Evolutionary conservation across 2,888 invertebrate species (phyloP), one percentile per base, ranked within the genome.

Genomic region (Prenolepis imparis): DNA sequence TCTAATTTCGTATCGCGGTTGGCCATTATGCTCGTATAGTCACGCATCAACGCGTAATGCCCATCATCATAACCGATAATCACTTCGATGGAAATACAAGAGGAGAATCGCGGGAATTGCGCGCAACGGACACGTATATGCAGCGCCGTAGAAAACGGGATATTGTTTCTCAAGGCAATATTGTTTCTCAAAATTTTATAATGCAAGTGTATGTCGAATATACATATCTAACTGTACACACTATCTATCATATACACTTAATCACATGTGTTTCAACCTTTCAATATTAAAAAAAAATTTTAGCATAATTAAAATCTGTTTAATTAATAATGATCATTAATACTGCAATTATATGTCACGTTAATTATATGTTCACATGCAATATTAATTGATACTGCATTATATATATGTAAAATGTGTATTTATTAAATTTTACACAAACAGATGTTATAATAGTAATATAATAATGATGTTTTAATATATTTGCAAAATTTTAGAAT

Each of bases 1-100:
- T 77, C 82, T 75, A 89, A 85, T 89, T 89, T 85, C 39, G 84
- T 64, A 70, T 80, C 75, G 67, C 72, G 52, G 52, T 64, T 72
- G 67, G 8, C 52, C 70, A 83, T 89, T 80, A 88, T 68, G 66
- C 67, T 32, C 70, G 28, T 83, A n/a, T n/a, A 36, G 83, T 66
- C 84, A 64, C 72, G 77, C 83, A 82, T 82, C 82, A 77, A 52
- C 83, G 82, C 63, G 66, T 87, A 85, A 90, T 86, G 82, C 63
- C 72, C 57, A 70, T 85, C 87, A 82, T 82, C 80, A 72, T 72
- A 73, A 44, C 64, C 70, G 89, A 86, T 86, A 85, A 90, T 89
- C 86, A 64, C 36, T 90, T 90, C 88, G 86, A 85, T 85, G 83
- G 64, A 90, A 89, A 73, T 39, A 70, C 61, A 70, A 28, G 67